Evolutionary conservation across 1,140 invertebrate genomes (phyloP), one percentile per base, ranked within the genome.

Genomic region (Aphaenogaster rudis): DNA sequence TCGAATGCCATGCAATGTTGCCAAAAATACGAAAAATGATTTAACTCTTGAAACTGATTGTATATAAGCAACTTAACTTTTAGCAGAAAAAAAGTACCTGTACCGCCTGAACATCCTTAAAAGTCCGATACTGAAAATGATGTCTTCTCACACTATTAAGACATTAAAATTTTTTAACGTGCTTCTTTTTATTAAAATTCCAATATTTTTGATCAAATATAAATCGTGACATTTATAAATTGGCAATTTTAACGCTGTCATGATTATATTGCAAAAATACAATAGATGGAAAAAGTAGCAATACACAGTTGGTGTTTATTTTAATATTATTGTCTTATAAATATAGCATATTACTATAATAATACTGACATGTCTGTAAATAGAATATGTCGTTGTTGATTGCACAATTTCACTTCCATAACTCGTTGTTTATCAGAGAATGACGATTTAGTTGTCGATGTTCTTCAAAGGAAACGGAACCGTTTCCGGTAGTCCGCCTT

Each of bases 401-500:
- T 42, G 36, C 9, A 45, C 48, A 57, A 71, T 28, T 57, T 54
- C 57, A 80, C 64, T 71, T 45, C 9, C 39, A 71, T 48, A 71
- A 71, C 50, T 71, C 50, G 39, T 81, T 45, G 52, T 81, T 81
- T 71, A 81, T 81, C 79, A 17, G 50, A 57, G 39, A 71, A 71
- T 57, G 66, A 81, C 66, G 21, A 28, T 59, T 28, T 64, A 48
- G 88, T 91, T 91, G 57, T 93, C 77, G 67, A 91, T 74, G 79
- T 74, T 90, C 79, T 71, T 36, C 66, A 45, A 67, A 90, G 90
- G 86, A 91, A 92, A 66, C 66, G 74, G 69, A 84, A 84, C 13
- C 87, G 76, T 84, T 93, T 93, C 92, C 93, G 90, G 92, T 79
- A 82, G 42, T 64, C 54, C 86, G 86, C 66, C 88, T 92, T 94